Conservation (phyloP, 2,888 invertebrate genomes). For the Platycnemis pennipes region DNA sequence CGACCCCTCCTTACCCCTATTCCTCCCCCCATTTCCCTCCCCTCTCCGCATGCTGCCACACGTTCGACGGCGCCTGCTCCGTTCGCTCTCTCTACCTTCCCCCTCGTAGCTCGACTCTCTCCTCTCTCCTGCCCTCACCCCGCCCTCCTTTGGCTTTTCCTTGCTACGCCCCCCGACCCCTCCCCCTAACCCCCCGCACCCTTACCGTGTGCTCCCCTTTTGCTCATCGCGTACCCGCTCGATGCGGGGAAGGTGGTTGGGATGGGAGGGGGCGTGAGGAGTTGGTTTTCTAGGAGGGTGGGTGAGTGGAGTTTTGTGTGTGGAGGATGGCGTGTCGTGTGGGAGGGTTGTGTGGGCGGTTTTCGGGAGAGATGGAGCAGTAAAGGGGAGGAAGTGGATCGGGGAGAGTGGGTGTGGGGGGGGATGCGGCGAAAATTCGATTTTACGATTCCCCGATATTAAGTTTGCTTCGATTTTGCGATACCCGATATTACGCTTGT, state of each 20-base stretch:
- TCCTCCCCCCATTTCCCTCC: neutral
- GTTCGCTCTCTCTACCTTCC: neutral
- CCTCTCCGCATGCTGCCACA: constrained; percentile 1
- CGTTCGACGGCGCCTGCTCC: constrained; percentile 5
- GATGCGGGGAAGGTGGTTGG: constrained; percentile 52
- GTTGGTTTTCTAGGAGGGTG: neutral
- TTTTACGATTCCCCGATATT: constrained; percentile 38
- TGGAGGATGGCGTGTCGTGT: neutral
- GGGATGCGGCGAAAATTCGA: constrained; percentile 8
- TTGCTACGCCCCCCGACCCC: too few relatives aligned
- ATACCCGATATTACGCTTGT: constrained; percentile 26
- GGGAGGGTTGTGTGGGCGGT: neutral
- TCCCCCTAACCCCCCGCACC: too few relatives aligned
- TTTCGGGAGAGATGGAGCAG: neutral
- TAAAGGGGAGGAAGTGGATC: neutral
- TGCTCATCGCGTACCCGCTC: constrained; percentile 43
- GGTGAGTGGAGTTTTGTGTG: neutral
- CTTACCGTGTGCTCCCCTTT: neutral
- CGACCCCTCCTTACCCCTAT: neutral
- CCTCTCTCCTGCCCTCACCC: neutral
- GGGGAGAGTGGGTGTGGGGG: neutral
- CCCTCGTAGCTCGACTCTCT: neutral
- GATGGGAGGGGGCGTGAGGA: constrained; percentile 13
- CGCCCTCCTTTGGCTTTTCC: neutral
- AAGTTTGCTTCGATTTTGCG: constrained; percentile 39